Conservation (phyloP, 2,797 vertebrate genomes). For the Huso huso region DNA sequence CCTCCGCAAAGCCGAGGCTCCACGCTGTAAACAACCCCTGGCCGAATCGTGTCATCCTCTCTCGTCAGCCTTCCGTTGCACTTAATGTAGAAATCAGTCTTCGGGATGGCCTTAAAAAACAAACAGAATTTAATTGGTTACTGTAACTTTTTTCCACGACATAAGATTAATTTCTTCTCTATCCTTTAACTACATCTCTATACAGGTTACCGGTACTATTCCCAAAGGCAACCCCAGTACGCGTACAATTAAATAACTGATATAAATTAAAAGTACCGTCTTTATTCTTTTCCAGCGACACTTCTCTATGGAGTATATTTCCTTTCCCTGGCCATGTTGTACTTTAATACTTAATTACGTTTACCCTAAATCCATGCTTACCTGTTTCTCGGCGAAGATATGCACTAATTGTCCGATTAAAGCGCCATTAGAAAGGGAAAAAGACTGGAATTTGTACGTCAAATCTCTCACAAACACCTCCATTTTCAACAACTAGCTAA, state of each 20-base stretch:
- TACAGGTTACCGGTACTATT: background rate
- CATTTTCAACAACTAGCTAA: slow-evolving; percentile 33
- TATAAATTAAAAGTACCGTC: background rate
- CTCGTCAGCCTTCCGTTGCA: slow-evolving; percentile 51
- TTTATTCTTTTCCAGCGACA: too few relatives aligned
- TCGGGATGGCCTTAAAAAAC: slow-evolving; percentile 46
- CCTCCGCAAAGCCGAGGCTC: slow-evolving; percentile 79
- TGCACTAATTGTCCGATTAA: slow-evolving; percentile 38
- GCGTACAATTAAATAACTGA: background rate
- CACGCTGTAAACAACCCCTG: slow-evolving; percentile 71
- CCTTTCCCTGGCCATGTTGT: background rate
- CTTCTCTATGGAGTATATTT: too few relatives aligned
- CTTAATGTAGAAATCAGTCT: slow-evolving; percentile 66
- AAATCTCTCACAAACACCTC: slow-evolving; percentile 43
- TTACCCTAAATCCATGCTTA: slow-evolving; percentile 23
- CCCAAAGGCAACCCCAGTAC: background rate
- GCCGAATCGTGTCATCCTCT: slow-evolving; percentile 45
- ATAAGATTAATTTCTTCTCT: background rate
- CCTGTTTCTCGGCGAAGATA: slow-evolving; percentile 30
- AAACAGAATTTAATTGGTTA: background rate
- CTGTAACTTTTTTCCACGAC: background rate
- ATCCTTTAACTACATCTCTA: background rate
- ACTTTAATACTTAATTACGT: background rate
- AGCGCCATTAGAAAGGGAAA: slow-evolving; percentile 24
- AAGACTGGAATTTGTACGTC: slow-evolving; percentile 5